phyloP scores from a whole-genome alignment of 2,888 invertebrate species.

The Megamerina dolium region DNA sequence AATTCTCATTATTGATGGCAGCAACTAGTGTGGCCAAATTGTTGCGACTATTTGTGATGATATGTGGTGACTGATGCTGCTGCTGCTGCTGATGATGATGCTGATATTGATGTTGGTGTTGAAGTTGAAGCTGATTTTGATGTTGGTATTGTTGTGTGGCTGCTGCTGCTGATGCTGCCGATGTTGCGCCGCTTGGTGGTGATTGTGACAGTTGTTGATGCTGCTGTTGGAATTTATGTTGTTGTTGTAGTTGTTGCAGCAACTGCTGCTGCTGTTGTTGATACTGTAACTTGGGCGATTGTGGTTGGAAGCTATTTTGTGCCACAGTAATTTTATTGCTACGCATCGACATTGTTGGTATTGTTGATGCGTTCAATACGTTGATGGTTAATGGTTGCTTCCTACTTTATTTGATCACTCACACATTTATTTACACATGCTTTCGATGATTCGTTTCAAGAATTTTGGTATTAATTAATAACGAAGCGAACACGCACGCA shows the following conservation, averaged over 20 bases:
- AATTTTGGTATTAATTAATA: no score
- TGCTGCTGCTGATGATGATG: constrained; percentile 23
- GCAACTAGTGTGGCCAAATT: constrained; percentile 35
- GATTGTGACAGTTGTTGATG: constrained; percentile 32
- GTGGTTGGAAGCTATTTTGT: constrained; percentile 23
- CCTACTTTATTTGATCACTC: no score
- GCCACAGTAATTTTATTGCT: constrained; percentile 42
- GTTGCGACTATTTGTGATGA: constrained; percentile 36
- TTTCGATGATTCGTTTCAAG: no score
- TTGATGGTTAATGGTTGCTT: no score
- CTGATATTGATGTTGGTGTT: constrained; percentile 28
- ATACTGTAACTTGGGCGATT: constrained; percentile 23
- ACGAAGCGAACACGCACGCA: no score
- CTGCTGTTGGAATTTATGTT: constrained; percentile 37
- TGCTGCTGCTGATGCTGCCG: constrained; percentile 34
- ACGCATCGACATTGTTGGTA: constrained; percentile 47
- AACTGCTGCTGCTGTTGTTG: constrained; percentile 25
- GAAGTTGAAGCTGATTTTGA: constrained; percentile 34
- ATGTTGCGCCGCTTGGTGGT: constrained; percentile 26
- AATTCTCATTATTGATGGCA: constrained; percentile 34
- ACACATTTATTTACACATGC: no score
- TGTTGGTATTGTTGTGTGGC: constrained; percentile 22
- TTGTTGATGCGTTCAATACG: no score
- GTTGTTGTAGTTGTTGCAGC: constrained; percentile 32
- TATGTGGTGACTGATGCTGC: constrained; percentile 23